Base-by-base conservation (phyloP, 2,888 invertebrate species). In the Neoitamus cyanurus region DNA sequence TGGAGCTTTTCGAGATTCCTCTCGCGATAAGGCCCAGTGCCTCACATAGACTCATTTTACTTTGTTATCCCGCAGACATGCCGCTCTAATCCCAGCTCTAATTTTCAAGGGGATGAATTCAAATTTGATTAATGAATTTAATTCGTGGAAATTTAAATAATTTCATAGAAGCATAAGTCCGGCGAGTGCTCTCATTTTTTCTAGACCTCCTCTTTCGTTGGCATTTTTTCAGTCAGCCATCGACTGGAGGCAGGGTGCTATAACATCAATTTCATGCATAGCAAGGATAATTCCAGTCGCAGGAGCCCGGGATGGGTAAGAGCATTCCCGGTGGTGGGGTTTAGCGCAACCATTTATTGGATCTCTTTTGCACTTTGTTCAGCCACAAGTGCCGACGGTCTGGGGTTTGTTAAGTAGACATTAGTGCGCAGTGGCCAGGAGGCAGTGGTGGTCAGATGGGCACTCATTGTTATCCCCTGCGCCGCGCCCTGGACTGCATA, bases 111-210 rank as follows among this genome's bases (percentile, higher is more conserved):
- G 37, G 69, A 69, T 83, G 46, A 83, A 42, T 72, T 73, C 77
- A 84, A 84, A 84, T 84, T 84, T 84, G 84, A 84, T 84, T 84
- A 84, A 84, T 84, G 84, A 84, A 84, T 84, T 84, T 84, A 84
- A 84, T 84, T 84, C 78, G 78, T 36, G 75, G 72, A 84, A 84
- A 84, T 84, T 84, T 84, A 68, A 84, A 84, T 84, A 84, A 84
- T 84, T 84, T 84, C 84, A 84, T 84, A 84, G 84, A 77, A 84
- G 78, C 69, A 78, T 84, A 73, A 77, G 78, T 73, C 72, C 31
- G 42, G 30, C 30, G 72, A 83, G 46, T 72, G 37, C 42, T 72
- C 28, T 80, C 25, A 5, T 48, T 30, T 78, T 58, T 77, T 42
- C 46, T 46, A 48, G 46, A 42, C 58, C 15, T 58, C n/a, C 31